Percentiles rank a stretch among this genome's conserved stretches.
phyloP scores from a whole-genome alignment of 2,888 invertebrate species.

The Tricholauxania praeusta region DNA sequence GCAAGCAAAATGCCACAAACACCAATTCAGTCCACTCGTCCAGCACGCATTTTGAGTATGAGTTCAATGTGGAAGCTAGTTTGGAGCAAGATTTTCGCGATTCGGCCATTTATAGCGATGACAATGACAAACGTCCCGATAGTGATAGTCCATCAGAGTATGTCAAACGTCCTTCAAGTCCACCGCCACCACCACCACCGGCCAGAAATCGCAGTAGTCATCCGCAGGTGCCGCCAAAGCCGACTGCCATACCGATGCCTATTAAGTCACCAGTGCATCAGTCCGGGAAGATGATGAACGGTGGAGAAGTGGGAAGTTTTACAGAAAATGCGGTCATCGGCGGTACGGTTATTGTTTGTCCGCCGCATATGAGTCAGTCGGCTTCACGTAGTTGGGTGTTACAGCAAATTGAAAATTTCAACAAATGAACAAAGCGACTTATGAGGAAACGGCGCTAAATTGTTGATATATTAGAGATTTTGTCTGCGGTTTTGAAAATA shows the following conservation, averaged over 20 bases:
- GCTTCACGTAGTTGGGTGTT: constrained; percentile 67
- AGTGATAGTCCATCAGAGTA: constrained; percentile 40
- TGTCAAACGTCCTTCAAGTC: constrained; percentile 51
- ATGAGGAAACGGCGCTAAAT: neutral
- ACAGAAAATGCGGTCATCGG: constrained; percentile 41
- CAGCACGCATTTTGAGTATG: constrained; percentile 77
- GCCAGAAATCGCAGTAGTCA: constrained; percentile 45
- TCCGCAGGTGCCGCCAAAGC: constrained; percentile 57
- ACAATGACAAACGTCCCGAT: constrained; percentile 63
- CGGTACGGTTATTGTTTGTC: constrained; percentile 56
- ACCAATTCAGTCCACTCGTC: constrained; percentile 43
- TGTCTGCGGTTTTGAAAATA: too few relatives aligned
- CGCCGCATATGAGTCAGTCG: constrained; percentile 57
- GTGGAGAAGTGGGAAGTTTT: constrained; percentile 14
- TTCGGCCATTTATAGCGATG: constrained; percentile 86
- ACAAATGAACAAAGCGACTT: constrained; percentile 54
- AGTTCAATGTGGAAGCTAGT: constrained; percentile 79
- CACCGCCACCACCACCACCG: constrained; percentile 59
- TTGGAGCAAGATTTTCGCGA: constrained; percentile 80
- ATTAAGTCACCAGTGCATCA: constrained; percentile 36
- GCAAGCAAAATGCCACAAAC: constrained; percentile 43
- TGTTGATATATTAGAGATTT: constrained; percentile 26
- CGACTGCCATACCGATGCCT: constrained; percentile 47
- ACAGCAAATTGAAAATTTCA: constrained; percentile 67
- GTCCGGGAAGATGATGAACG: neutral